Conservation (phyloP, 2,797 vertebrate genomes). For the Brachymystax lenok region DNA sequence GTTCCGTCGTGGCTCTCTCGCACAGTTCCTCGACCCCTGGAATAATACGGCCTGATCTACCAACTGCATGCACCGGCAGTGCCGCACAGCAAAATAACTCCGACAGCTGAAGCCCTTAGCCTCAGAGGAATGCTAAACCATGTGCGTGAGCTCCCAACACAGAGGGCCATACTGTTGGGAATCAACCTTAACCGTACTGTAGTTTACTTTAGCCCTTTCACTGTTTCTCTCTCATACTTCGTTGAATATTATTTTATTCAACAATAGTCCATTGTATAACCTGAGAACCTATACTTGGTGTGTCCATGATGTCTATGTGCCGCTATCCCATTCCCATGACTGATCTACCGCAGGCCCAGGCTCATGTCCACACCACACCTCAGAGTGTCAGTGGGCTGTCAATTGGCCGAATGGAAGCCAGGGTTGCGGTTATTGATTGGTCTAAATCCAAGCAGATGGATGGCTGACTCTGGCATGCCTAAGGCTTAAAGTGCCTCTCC, state of each 20-base stretch:
- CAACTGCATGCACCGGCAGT: conserved; percentile 54
- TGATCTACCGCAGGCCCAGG: not conserved
- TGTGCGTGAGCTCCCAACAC: conserved; percentile 21
- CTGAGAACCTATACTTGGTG: no score
- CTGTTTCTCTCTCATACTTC: not conserved
- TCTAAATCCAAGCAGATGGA: conserved; percentile 27
- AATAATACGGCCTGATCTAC: conserved; percentile 64
- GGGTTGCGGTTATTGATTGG: not conserved
- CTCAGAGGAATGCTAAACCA: conserved; percentile 67
- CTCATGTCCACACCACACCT: conserved; percentile 19
- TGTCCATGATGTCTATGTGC: no score
- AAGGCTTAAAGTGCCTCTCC: not conserved
- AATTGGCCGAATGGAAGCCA: not conserved
- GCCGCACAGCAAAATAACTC: conserved; percentile 62
- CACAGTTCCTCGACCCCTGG: conserved; percentile 48
- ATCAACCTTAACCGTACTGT: not conserved
- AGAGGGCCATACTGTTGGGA: conserved; percentile 1
- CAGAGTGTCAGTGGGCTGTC: not conserved
- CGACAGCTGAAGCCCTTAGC: conserved; percentile 61
- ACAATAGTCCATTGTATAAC: not conserved
- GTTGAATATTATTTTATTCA: not conserved
- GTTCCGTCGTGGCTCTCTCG: conserved; percentile 1
- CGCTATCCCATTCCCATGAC: not conserved
- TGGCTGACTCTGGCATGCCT: not conserved
- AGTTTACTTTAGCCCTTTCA: not conserved